Evolutionary conservation across 2,888 invertebrate species (phyloP).

Genomic region (Griposia aprilina): DNA sequence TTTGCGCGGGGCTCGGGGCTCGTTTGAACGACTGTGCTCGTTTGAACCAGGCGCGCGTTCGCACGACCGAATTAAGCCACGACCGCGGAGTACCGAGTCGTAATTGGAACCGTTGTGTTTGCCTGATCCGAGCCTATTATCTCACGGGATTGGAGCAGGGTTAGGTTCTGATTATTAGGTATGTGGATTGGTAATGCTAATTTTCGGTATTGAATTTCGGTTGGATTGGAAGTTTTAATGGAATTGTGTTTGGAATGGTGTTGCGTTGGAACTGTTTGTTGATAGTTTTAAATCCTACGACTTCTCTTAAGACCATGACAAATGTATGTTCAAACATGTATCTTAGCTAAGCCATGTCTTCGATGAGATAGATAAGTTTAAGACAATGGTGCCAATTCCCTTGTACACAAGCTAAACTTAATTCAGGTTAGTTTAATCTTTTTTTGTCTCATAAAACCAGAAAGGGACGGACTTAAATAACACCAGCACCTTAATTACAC

Average conservation of each 20-base stretch:
- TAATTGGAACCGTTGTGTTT: conserved; percentile 83
- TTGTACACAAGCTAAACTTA: neutral
- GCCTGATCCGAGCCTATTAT: conserved; percentile 68
- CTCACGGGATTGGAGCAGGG: conserved; percentile 54
- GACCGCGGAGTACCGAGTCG: conserved; percentile 73
- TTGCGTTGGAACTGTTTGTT: conserved; percentile 15
- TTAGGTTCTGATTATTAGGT: conserved; percentile 52
- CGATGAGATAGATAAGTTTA: neutral
- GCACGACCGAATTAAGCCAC: conserved; percentile 78
- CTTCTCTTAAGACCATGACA: too few relatives aligned
- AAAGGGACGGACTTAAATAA: neutral
- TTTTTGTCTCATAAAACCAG: neutral
- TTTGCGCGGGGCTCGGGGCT: conserved; percentile 47
- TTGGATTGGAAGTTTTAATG: conserved; percentile 40
- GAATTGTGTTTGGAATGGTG: conserved; percentile 12
- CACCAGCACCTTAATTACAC: too few relatives aligned
- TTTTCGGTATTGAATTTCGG: conserved; percentile 52
- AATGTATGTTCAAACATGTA: too few relatives aligned
- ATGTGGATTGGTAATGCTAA: conserved; percentile 53
- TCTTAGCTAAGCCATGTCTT: neutral
- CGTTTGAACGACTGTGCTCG: conserved; percentile 33
- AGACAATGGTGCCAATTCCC: neutral
- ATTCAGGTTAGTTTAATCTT: neutral
- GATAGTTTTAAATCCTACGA: too few relatives aligned
- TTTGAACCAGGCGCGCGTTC: conserved; percentile 71